Base-by-base conservation (phyloP, 2,888 invertebrate genomes). In the Hanleya hanleyi region DNA sequence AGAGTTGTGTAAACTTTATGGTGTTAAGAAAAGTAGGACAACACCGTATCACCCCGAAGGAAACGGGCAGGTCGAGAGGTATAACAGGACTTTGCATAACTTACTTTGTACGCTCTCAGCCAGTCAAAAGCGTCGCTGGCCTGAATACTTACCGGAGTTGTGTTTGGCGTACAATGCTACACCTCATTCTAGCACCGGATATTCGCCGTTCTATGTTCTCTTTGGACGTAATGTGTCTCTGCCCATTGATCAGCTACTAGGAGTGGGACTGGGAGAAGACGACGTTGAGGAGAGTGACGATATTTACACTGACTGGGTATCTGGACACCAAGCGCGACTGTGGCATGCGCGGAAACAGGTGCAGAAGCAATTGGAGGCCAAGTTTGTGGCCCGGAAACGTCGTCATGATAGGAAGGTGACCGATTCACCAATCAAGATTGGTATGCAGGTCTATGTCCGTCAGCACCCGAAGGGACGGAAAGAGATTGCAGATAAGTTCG, bases 41-140 rank as follows among this genome's bases (percentile, higher is more conserved):
- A 76, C 67, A 9, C 70, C 73, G n/a, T 76, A 76, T 49, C 74
- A 74, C 33, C 72, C 65, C 5, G 65, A 69, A 35, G 65, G 69
- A 32, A 75, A 75, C 35, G 36, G 64, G 18, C 64, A 65, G 26
- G 62, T 50, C 36, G 72, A 75, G 33, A 22, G 72, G 12, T 75
- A 73, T 33, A 75, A 73, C 33, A 7, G 72, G 26, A 75, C 75
- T 3, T 26, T 75, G 26, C 72, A 73, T 32, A 41, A 72, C 33
- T 36, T 72, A 29, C 26, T 75, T 12, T 61, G 57, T 26, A 69
- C 69, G n/a, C 65, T 75, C 2, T 32, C 61, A 9, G 47, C 64
- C 12, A 35, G 49, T 4, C n/a, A 64, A 7, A 75, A 75, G 68
- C 26, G 32, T 32, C n/a, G 50, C 26, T 75, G 75, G 75, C 71